Evolutionary conservation across 2,797 vertebrate species (phyloP).

Genomic region (Schizopygopsis pylzovi): DNA sequence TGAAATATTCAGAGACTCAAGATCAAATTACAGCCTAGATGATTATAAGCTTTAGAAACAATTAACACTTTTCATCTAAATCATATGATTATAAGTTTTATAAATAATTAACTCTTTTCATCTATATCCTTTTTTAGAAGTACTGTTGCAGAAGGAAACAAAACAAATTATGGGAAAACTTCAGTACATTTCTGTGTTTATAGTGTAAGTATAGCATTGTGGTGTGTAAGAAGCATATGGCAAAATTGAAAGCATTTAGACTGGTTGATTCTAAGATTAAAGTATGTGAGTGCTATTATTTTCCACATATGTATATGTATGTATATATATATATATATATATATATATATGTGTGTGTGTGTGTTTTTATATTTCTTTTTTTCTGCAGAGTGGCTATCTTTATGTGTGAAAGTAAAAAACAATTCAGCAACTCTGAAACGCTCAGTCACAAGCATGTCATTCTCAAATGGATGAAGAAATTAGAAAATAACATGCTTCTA

Average conservation of each 20-base stretch:
- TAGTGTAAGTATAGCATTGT: slow-evolving; percentile 65
- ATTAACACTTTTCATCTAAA: neutral
- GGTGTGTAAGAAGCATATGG: neutral
- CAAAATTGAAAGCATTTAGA: neutral
- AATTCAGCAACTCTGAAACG: rapidly evolving
- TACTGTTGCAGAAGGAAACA: neutral
- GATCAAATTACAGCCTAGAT: neutral
- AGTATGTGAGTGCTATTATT: neutral
- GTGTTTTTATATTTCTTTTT: neutral
- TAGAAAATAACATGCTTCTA: slow-evolving; percentile 10
- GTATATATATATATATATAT: neutral
- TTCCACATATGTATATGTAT: neutral
- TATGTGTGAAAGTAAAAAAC: neutral
- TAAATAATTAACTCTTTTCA: neutral
- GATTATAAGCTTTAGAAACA: neutral
- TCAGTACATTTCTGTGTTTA: slow-evolving; percentile 59
- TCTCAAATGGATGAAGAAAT: slow-evolving; percentile 36
- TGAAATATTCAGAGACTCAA: neutral
- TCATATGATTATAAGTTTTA: neutral
- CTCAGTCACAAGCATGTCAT: neutral
- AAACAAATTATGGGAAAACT: slow-evolving; percentile 60
- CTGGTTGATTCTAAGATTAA: neutral
- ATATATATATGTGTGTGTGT: too few species aligned
- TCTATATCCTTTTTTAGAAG: neutral
- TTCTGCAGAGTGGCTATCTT: slow-evolving; percentile 21